A percentile compares a stretch with the other conserved stretches of the same genome.
phyloP scores from a whole-genome alignment of 2,797 vertebrate genomes.

The Eulemur coronatus region DNA sequence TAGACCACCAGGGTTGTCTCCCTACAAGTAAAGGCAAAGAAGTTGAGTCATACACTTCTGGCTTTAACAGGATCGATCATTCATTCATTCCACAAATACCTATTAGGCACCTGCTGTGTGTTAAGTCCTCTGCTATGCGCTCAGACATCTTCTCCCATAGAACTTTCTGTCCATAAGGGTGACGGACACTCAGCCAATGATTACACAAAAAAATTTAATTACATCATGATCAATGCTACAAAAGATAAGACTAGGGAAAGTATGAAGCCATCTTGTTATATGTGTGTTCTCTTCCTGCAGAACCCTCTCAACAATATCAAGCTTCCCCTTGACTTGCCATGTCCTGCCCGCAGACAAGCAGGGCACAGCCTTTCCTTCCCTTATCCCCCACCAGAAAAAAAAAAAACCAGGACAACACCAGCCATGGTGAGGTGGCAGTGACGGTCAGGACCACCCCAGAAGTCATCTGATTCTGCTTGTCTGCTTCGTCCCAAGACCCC shows the following conservation, averaged over 20 bases:
- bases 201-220: not conserved
- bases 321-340: not conserved
- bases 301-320: not conserved
- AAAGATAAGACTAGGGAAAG: not conserved
- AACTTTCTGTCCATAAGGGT: not conserved
- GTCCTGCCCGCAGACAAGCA: not conserved
- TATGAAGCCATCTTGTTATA: not conserved
- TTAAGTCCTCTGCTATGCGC: not conserved
- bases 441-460: accelerated
- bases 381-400: not conserved
- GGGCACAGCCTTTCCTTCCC: not conserved
- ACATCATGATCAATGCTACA: not conserved
- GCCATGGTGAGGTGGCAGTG: not conserved
- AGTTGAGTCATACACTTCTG: not conserved
- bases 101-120: not conserved
- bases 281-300: not conserved
- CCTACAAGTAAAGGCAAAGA: slow-evolving; percentile 82
- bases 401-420: not conserved
- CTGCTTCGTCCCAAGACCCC: not conserved
- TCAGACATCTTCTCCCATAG: not conserved
- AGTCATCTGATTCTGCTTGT: not conserved
- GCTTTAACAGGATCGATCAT: not conserved
- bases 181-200: not conserved
- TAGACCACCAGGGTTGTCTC: slow-evolving; percentile 93
- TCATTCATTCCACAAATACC: not conserved